These are phyloP conservation scores for Byasa hedistus DNA, from an alignment of 2,888 invertebrate species.

Conservation along the genomic window DNA sequence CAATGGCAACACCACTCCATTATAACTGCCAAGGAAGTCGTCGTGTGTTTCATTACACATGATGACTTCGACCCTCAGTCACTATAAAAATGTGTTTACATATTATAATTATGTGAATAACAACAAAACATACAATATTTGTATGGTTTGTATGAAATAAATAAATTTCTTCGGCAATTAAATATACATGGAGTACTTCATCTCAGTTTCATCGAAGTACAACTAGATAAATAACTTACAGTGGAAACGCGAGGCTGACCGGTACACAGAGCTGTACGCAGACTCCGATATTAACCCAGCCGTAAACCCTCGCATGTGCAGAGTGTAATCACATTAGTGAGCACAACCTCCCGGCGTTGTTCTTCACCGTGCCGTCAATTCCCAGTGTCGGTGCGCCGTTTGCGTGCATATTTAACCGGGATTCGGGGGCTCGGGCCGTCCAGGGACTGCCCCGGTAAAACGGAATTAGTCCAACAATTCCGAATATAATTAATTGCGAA, in stretches of 20 bases:
- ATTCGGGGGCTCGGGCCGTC: conserved; percentile 40
- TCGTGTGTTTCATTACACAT: no score
- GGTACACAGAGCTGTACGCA: conserved; percentile 2
- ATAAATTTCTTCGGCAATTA: no score
- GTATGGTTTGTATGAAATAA: no score
- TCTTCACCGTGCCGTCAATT: conserved; percentile 54
- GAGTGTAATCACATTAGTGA: conserved; percentile 60
- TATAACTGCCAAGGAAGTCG: no score
- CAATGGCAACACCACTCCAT: no score
- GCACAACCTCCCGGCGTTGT: conserved; percentile 48
- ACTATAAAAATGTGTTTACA: no score
- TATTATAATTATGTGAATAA: no score
- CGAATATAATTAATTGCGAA: conserved; percentile 45
- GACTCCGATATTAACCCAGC: conserved; percentile 16
- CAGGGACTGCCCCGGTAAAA: conserved; percentile 36
- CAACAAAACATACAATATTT: no score
- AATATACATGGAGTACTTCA: no score
- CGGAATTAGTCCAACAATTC: conserved; percentile 45
- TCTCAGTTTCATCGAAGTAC: background rate
- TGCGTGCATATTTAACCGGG: conserved; percentile 62
- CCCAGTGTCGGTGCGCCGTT: conserved; percentile 50
- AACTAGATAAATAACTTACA: background rate
- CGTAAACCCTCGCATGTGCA: conserved; percentile 28
- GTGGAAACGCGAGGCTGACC: background rate
- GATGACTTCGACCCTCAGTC: no score